Evolutionary conservation across 2,113 vertebrate genomes (phyloP), one percentile per base, ranked within the genome.

Genomic region (Atherinomorus stipes): DNA sequence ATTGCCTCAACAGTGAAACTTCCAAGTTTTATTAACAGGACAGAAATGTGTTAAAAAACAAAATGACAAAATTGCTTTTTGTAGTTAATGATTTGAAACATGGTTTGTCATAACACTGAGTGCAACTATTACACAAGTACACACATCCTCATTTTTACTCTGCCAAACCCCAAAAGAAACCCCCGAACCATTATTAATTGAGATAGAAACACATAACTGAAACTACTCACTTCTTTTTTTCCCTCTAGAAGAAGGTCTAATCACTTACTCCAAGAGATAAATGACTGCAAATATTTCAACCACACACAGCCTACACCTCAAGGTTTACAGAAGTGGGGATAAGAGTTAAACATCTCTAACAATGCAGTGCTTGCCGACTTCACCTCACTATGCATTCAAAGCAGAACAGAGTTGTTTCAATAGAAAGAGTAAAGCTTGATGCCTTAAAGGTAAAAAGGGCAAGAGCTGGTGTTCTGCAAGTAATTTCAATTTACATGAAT

Each of bases 131-230:
- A 50, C 25, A 28, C 13, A 26, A 63, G 37, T 53, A 18, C 69
- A 64, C 53, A 78, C 53, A 86, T 90, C 84, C 87, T 88, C 74
- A 65, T 84, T 90, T 88, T 78, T 8, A 67, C 13, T 54, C 49
- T 44, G 28, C 37, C 19, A 80, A 81, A 81, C 9, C 66, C 70
- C 15, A 4, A 60, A 64, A 56, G 18, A 77, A 83, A 85, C 31
- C 15, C 64, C 60, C 1, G 10, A 71, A 74, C 76, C 71, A 78
- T 71, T 31, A 86, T 78, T 52, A 78, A 64, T 71, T 67, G 62
- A 86, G 62, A 47, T 19, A 72, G 22, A 58, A 54, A 52, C 79
- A 59, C 19, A 67, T 5, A 7, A 64, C 21, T 45, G 64, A 89
- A 68, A 90, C 61, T 64, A 25, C 63, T 64, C 13, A 75, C 45